These are phyloP conservation scores for Tretioscincus oriximinensis DNA, from an alignment of 2,113 vertebrate genomes.

Conservation along the genomic window DNA sequence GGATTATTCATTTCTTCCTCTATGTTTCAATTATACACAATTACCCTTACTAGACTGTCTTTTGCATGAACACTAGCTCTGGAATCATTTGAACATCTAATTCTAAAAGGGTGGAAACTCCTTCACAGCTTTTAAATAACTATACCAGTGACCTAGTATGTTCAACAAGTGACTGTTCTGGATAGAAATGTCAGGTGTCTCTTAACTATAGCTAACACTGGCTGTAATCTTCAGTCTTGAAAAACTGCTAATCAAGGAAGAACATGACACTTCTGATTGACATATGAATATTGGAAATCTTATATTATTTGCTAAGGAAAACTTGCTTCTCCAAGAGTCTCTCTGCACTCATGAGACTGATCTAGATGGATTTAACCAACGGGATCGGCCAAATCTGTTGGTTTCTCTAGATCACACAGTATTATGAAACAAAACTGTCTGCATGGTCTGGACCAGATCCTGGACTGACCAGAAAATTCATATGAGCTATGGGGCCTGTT, in stretches of 20 bases:
- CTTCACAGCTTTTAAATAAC: neutral
- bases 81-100: neutral
- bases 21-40: slow-evolving; percentile 1
- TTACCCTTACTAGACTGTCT: neutral
- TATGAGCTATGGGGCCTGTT: too few species aligned
- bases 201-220: neutral
- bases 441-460: too few species aligned
- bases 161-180: neutral
- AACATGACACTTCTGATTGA: neutral
- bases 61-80: neutral
- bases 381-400: too few species aligned
- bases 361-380: too few species aligned
- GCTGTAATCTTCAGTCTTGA: neutral
- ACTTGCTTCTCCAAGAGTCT: neutral
- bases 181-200: neutral
- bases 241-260: neutral
- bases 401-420: too few species aligned
- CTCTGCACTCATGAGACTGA: too few species aligned
- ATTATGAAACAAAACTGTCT: too few species aligned
- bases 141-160: neutral
- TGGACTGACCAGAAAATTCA: too few species aligned
- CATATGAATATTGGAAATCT: neutral
- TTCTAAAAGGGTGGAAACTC: slow-evolving; percentile 3
- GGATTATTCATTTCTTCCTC: neutral
- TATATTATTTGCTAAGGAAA: neutral